These are phyloP conservation scores for Calycopis cecrops DNA, from an alignment of 1,140 invertebrate genomes.

Conservation along the genomic window DNA sequence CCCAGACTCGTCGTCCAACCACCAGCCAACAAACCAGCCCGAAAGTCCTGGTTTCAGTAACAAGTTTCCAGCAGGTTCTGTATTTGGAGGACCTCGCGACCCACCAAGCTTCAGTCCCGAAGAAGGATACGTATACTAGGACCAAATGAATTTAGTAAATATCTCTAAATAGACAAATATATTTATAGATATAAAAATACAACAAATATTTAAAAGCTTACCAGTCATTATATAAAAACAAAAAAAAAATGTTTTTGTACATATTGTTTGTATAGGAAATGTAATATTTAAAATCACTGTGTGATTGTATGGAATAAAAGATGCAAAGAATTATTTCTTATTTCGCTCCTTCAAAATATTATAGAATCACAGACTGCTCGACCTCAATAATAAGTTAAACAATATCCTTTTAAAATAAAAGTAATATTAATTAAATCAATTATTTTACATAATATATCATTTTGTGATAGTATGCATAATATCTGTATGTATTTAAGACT, in stretches of 20 bases:
- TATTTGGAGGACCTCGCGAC: slow-evolving; percentile 49
- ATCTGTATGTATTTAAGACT: too few species aligned
- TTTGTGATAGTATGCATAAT: too few species aligned
- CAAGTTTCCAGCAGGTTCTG: slow-evolving; percentile 21
- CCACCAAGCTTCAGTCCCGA: slow-evolving; percentile 59
- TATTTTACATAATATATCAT: too few species aligned
- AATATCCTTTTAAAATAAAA: too few species aligned
- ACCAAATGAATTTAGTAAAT: slow-evolving; percentile 3
- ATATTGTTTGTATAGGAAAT: slow-evolving; percentile 14
- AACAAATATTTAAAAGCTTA: not conserved
- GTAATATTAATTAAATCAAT: too few species aligned
- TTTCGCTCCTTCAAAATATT: too few species aligned
- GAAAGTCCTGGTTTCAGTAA: not conserved
- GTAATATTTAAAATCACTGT: slow-evolving; percentile 41
- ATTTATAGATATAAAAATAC: slow-evolving; percentile 9
- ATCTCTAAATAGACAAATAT: slow-evolving; percentile 34
- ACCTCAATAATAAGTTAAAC: too few species aligned
- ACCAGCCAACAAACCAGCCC: not conserved
- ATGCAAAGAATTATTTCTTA: slow-evolving; percentile 17
- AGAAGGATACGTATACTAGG: slow-evolving; percentile 62
- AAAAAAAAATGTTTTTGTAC: slow-evolving; percentile 9
- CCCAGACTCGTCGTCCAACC: not conserved
- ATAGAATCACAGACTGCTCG: too few species aligned
- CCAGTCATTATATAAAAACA: slow-evolving; percentile 1
- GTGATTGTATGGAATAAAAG: slow-evolving; percentile 41